Evolutionary conservation across 2,888 invertebrate genomes (phyloP).

Genomic region (Trichogramma evanescens): DNA sequence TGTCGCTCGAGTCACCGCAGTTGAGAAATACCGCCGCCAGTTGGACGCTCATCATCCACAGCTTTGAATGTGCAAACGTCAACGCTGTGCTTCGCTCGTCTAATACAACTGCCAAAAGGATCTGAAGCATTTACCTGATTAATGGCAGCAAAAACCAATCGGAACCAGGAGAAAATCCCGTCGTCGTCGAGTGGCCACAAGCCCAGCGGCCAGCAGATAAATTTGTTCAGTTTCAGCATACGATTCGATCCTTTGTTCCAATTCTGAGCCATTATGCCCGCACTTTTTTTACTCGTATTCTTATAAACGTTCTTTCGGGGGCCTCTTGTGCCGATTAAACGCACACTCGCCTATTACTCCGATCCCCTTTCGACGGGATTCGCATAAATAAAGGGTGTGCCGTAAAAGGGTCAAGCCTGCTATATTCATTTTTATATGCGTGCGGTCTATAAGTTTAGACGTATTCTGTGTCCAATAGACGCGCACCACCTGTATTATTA

Average conservation of each 20-base stretch:
- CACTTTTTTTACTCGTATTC: no score
- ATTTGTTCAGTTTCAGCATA: constrained; percentile 24
- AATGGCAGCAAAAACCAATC: constrained; percentile 8
- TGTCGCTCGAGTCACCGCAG: constrained; percentile 29
- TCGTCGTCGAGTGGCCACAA: constrained; percentile 25
- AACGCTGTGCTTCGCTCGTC: not conserved
- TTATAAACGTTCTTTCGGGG: no score
- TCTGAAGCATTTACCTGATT: constrained; percentile 13
- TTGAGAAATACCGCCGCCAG: constrained; percentile 23
- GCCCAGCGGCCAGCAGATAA: constrained; percentile 25
- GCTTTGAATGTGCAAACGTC: constrained; percentile 10
- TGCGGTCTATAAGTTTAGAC: no score
- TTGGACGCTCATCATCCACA: constrained; percentile 22
- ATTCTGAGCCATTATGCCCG: not conserved
- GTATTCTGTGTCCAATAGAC: no score
- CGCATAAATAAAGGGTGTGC: no score
- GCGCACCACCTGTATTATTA: no score
- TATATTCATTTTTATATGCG: no score
- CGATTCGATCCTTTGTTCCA: constrained; percentile 24
- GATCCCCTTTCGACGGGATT: no score
- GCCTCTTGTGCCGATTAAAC: no score
- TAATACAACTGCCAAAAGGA: not conserved
- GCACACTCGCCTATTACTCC: no score
- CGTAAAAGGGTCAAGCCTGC: no score
- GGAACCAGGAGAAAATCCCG: constrained; percentile 21